Percentiles rank a stretch among this genome's conserved stretches.
Conservation (phyloP, 2,797 vertebrate species). For the Trematomus bernacchii region DNA sequence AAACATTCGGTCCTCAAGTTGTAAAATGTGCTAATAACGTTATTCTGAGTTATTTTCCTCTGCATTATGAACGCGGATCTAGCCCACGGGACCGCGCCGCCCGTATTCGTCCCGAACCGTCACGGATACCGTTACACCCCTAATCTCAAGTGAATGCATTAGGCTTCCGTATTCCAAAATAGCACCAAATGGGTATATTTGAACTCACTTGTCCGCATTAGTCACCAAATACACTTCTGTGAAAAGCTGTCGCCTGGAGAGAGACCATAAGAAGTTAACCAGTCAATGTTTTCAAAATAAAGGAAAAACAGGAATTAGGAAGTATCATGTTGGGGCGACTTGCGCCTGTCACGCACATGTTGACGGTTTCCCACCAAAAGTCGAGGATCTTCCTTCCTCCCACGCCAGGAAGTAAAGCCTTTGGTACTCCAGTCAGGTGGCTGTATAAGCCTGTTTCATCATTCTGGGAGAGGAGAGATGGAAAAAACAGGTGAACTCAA, state of each 20-base stretch:
- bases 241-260: slow-evolving; percentile 86
- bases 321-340: neutral
- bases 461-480: slow-evolving; percentile 68
- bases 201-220: slow-evolving; percentile 89
- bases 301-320: neutral
- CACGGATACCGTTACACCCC: too few species aligned
- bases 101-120: too few species aligned
- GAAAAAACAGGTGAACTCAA: neutral
- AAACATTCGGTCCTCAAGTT: too few species aligned
- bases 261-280: neutral
- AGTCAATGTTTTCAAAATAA: neutral
- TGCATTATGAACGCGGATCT: too few species aligned
- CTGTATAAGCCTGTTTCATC: slow-evolving; percentile 86
- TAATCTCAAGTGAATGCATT: too few species aligned
- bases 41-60: too few species aligned
- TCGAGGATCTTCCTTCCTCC: slow-evolving; percentile 89
- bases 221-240: slow-evolving; percentile 89
- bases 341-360: slow-evolving; percentile 80
- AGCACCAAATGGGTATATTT: too few species aligned
- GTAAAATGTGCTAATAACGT: too few species aligned
- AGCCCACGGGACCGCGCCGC: too few species aligned
- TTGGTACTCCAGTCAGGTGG: slow-evolving; percentile 85
- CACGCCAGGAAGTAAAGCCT: slow-evolving; percentile 87
- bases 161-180: too few species aligned
- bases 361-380: slow-evolving; percentile 90